Evolutionary conservation across 2,797 vertebrate species (phyloP).

Genomic region (Rallus crepitans): DNA sequence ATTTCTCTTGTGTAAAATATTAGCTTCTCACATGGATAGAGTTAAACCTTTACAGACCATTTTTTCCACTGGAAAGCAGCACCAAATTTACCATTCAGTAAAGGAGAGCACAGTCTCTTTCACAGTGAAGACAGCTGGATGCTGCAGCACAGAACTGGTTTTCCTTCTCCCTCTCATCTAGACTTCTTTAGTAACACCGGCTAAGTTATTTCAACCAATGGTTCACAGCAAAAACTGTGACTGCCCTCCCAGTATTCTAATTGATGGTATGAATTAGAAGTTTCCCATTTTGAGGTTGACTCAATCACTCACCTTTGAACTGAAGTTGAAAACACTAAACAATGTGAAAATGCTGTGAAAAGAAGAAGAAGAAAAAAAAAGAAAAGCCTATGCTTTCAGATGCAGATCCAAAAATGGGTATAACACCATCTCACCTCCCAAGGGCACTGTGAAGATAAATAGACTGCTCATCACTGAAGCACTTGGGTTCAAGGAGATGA

Average conservation of each 20-base stretch:
- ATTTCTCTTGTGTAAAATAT: not conserved
- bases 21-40: not conserved
- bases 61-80: not conserved
- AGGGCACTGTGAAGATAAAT: not conserved
- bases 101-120: not conserved
- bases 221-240: not conserved
- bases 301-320: not conserved
- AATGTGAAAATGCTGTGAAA: not conserved
- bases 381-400: accelerated
- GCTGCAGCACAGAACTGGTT: not conserved
- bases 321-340: not conserved
- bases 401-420: not conserved
- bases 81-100: not conserved
- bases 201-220: not conserved
- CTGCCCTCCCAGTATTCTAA: not conserved
- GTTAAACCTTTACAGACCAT: not conserved
- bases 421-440: not conserved
- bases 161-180: not conserved
- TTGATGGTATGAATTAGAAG: not conserved
- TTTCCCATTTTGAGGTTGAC: not conserved
- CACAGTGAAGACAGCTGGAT: not conserved
- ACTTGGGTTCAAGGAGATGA: not conserved
- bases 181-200: not conserved
- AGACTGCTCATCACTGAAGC: not conserved
- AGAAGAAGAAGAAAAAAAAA: not conserved